Evolutionary conservation across 2,888 invertebrate species (phyloP), one percentile per base, ranked within the genome.

Genomic region (Amiota minor): DNA sequence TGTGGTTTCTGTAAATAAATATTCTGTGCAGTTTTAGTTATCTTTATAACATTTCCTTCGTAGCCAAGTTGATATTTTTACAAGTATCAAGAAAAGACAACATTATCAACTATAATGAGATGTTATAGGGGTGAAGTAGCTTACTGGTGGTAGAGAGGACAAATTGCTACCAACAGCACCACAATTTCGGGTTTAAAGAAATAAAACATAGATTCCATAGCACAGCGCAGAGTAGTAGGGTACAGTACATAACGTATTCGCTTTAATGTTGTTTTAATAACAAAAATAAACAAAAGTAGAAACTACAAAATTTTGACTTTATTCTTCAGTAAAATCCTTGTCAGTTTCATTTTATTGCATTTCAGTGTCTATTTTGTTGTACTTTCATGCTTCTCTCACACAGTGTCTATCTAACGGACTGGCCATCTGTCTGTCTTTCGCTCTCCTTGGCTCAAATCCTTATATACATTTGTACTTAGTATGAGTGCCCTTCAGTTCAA

Each of bases 211-310:
- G 45, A 62, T 62, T 23, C 62, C 62, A 35, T 10, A 11, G 45
- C 45, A 8, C 35, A 35, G 35, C 35, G 6, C 35, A 35, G 35
- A 3, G 6, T 35, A 35, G 35, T 8, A 35, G 2, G 35, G 4
- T 8, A 35, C 35, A 35, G 35, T 35, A 35, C 35, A 62, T 45
- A 62, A 62, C 62, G 45, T 62, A 45, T 23, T 62, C 62, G 4
- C 12, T 62, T 45, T 2, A 62, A 62, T 10, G 45, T 62, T 14
- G 45, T 62, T 62, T 62, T 62, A n/a, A 62, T 62, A 35, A 45
- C 1, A 59, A 59, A 16, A 59, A n/a, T 3, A n/a, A 59, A 59
- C 18, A 2, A 14, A 18, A 59, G 20, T 59, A 59, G 8, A 59
- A 59, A 8, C 20, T n/a, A n/a, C n/a, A n/a, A n/a, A n/a, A 12